Percentiles rank a stretch among this genome's conserved stretches.
These are phyloP conservation scores for Lasius platythorax DNA, from an alignment of 2,888 invertebrate species.

Conservation along the genomic window DNA sequence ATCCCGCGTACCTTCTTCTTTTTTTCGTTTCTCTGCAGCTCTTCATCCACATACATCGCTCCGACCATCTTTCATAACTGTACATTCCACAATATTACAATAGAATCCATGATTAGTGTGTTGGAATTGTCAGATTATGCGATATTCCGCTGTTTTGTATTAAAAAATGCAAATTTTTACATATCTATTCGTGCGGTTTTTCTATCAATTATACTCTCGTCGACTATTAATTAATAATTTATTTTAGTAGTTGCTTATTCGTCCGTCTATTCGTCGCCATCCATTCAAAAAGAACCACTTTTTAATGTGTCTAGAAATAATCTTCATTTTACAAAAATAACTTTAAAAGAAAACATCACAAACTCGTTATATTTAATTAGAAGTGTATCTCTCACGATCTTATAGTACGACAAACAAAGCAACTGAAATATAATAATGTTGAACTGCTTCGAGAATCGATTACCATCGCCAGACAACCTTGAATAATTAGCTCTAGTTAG, in stretches of 20 bases:
- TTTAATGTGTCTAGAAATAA: background rate
- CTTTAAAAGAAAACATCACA: background rate
- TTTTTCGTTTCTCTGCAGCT: constrained; percentile 18
- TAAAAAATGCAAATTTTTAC: background rate
- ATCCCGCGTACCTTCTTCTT: constrained; percentile 30
- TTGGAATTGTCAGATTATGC: constrained; percentile 40
- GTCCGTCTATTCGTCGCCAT: background rate
- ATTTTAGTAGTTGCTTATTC: background rate
- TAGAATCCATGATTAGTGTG: constrained; percentile 29
- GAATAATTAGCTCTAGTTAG: constrained; percentile 29
- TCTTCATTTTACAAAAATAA: background rate
- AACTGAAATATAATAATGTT: background rate
- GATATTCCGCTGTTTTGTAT: constrained; percentile 32
- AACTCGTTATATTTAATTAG: background rate
- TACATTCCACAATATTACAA: constrained; percentile 52
- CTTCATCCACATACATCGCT: constrained; percentile 39
- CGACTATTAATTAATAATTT: constrained; percentile 1
- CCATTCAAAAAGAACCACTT: background rate
- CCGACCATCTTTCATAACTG: constrained; percentile 52
- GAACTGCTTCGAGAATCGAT: constrained; percentile 13
- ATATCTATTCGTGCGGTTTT: background rate
- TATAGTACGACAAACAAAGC: background rate
- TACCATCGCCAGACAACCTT: background rate
- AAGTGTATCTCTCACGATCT: background rate
- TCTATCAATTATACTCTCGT: background rate